Evolutionary conservation across 2,888 invertebrate genomes (phyloP).

Genomic region (Oscheius onirici): DNA sequence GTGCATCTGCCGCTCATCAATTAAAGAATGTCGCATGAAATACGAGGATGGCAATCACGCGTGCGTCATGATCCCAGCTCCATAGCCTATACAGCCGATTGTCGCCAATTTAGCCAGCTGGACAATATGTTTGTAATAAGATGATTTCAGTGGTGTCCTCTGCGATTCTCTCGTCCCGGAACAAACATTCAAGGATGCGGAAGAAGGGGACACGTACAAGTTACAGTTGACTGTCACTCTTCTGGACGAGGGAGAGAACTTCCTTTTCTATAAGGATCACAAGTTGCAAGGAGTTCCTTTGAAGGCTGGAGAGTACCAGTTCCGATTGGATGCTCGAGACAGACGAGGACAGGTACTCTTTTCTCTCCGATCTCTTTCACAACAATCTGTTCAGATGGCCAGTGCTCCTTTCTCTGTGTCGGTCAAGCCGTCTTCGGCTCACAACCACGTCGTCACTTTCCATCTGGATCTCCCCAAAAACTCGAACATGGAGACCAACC

Average conservation of each 20-base stretch:
- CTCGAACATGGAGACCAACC: constrained; percentile 35
- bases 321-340: constrained; percentile 66
- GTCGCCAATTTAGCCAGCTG: constrained; percentile 23
- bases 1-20: constrained; percentile 24
- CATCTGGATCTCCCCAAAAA: constrained; percentile 45
- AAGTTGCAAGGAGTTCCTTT: constrained; percentile 59
- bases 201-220: constrained; percentile 62
- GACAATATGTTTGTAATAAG: not conserved
- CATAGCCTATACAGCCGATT: constrained; percentile 23
- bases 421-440: constrained; percentile 41
- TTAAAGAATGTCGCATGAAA: constrained; percentile 30
- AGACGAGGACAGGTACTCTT: constrained; percentile 42
- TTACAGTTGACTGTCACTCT: constrained; percentile 48
- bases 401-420: constrained; percentile 53
- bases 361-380: not conserved
- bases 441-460: constrained; percentile 47
- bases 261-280: constrained; percentile 30
- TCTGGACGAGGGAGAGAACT: constrained; percentile 33
- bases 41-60: constrained; percentile 28
- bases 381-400: constrained; percentile 34
- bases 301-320: constrained; percentile 59
- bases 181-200: constrained; percentile 65
- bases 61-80: constrained; percentile 2
- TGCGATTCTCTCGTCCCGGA: constrained; percentile 58
- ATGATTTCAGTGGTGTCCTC: constrained; percentile 52